phyloP scores from a whole-genome alignment of 1,140 invertebrate genomes.

The Pachypeltis micranthus region DNA sequence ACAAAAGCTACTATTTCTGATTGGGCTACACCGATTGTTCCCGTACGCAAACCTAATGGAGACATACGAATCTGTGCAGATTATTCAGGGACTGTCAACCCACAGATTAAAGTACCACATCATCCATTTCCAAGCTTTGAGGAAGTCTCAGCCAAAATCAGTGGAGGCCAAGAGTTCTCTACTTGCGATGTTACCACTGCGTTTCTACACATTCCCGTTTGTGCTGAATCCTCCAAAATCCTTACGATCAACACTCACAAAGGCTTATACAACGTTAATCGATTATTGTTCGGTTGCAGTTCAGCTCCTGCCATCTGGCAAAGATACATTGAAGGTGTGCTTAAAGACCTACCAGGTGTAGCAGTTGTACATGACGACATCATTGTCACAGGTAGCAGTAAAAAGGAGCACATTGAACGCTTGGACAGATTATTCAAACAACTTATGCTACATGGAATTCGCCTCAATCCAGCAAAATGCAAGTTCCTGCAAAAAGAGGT shows the following conservation, averaged over 20 bases:
- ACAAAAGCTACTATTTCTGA: slow-evolving; percentile 33
- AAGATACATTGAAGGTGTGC: not conserved
- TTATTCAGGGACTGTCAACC: slow-evolving; percentile 38
- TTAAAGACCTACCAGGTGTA: not conserved
- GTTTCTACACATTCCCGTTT: not conserved
- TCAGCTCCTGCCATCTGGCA: not conserved
- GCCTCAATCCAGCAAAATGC: slow-evolving; percentile 1
- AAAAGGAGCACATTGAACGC: not conserved
- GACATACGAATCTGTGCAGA: slow-evolving; percentile 38
- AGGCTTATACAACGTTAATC: not conserved
- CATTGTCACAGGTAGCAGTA: not conserved
- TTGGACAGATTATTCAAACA: not conserved
- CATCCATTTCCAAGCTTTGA: not conserved
- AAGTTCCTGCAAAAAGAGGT: not conserved
- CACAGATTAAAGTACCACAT: not conserved
- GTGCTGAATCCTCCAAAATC: not conserved
- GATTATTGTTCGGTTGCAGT: not conserved
- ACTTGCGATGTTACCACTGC: not conserved
- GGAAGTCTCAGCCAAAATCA: not conserved
- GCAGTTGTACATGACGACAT: not conserved
- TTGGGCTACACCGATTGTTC: slow-evolving; percentile 41
- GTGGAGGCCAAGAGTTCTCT: not conserved
- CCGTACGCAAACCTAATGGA: slow-evolving; percentile 37
- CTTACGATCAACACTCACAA: not conserved
- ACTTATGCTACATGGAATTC: not conserved